Evolutionary conservation across 1,140 invertebrate genomes (phyloP).

Genomic region (Ectropis grisescens): DNA sequence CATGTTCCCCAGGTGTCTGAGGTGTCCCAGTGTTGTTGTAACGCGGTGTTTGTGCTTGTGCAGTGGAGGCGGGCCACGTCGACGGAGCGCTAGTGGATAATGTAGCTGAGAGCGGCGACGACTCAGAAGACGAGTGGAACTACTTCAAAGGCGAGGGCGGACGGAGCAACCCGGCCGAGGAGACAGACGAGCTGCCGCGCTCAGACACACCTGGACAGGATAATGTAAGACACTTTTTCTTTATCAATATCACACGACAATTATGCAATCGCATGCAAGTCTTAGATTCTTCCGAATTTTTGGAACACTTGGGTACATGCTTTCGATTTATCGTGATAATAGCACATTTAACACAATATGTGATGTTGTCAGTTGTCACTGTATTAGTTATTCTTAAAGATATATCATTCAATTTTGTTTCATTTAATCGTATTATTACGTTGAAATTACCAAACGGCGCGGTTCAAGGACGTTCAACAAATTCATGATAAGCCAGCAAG

Average conservation of each 20-base stretch:
- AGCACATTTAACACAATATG: too few species aligned
- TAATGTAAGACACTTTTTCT: constrained; percentile 56
- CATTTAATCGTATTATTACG: constrained; percentile 4
- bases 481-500: too few species aligned
- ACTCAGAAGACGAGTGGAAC: constrained; percentile 85
- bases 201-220: constrained; percentile 64
- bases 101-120: constrained; percentile 80
- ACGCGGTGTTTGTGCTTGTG: constrained; percentile 18
- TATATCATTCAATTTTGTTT: too few species aligned
- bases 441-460: background rate
- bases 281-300: too few species aligned
- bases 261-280: too few species aligned
- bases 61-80: constrained; percentile 56
- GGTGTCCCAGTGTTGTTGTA: too few species aligned
- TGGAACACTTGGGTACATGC: too few species aligned
- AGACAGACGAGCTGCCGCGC: constrained; percentile 46
- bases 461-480: too few species aligned
- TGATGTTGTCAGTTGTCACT: too few species aligned
- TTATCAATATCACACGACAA: too few species aligned
- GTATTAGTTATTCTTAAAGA: too few species aligned
- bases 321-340: too few species aligned
- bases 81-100: constrained; percentile 73
- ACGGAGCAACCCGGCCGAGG: constrained; percentile 39
- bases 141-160: constrained; percentile 77
- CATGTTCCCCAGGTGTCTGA: constrained; percentile 27